phyloP scores from a whole-genome alignment of 2,888 invertebrate species.

The Drosophila birchii region DNA sequence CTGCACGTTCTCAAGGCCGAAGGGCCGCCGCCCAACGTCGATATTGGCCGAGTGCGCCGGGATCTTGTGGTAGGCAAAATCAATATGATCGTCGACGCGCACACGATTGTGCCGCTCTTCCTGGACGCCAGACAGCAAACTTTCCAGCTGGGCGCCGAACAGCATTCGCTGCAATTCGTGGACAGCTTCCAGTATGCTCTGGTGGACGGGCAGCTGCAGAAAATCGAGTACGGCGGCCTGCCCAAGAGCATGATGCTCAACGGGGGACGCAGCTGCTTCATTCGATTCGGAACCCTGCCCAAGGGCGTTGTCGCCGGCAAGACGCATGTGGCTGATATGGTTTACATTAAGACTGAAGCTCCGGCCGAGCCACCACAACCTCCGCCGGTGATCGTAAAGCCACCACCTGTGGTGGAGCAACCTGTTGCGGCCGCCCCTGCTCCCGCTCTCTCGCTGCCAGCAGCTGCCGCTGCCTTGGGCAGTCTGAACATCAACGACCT shows the following conservation, averaged over 20 bases:
- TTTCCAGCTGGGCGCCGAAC: conserved; percentile 89
- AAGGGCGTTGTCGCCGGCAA: conserved; percentile 90
- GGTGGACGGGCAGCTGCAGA: conserved; percentile 91
- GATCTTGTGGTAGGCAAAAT: conserved; percentile 94
- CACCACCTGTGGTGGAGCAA: conserved; percentile 19
- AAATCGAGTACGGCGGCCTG: conserved; percentile 93
- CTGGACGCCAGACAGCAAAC: conserved; percentile 93
- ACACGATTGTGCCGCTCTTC: conserved; percentile 91
- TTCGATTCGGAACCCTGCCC: conserved; percentile 92
- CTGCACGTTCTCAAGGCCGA: conserved; percentile 92
- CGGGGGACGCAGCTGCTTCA: conserved; percentile 90
- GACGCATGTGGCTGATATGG: conserved; percentile 90
- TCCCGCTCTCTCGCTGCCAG: conserved; percentile 34
- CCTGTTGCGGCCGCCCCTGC: conserved; percentile 22
- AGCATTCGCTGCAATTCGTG: conserved; percentile 91
- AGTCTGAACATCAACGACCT: conserved; percentile 90
- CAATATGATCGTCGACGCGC: conserved; percentile 92
- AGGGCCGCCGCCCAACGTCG: conserved; percentile 97
- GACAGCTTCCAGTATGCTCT: conserved; percentile 91
- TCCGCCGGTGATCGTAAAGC: conserved; percentile 44
- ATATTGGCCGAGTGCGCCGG: conserved; percentile 92
- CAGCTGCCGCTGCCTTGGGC: conserved; percentile 81
- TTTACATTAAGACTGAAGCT: conserved; percentile 85
- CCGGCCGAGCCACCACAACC: conserved; percentile 66
- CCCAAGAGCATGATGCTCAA: conserved; percentile 91